These are phyloP conservation scores for Octomys mimax DNA, from an alignment of 2,797 vertebrate genomes.

Conservation along the genomic window DNA sequence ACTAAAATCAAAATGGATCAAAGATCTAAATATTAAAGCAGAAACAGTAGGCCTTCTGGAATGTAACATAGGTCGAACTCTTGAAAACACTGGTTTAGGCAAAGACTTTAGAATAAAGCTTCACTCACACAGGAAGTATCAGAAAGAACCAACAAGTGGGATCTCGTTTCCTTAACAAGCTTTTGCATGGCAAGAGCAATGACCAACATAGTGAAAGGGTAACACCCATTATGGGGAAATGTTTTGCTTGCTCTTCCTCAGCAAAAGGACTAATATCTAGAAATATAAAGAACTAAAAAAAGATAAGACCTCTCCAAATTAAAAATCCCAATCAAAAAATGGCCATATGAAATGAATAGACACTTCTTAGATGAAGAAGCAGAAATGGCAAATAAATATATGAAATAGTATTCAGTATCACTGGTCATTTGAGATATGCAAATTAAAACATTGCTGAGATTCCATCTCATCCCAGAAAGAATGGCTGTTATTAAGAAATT, in stretches of 20 bases:
- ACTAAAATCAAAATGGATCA: not conserved
- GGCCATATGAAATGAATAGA: not conserved
- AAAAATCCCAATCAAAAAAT: not conserved
- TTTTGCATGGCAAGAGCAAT: not conserved
- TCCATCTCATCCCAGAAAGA: not conserved
- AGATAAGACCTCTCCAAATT: not conserved
- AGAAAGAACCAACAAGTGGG: not conserved
- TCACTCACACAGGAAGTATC: not conserved
- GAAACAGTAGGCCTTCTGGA: not conserved
- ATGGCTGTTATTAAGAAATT: not conserved
- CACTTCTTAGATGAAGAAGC: not conserved
- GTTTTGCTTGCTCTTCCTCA: not conserved
- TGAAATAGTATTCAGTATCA: not conserved
- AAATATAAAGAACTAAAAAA: not conserved
- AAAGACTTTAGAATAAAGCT: not conserved
- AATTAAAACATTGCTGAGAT: not conserved
- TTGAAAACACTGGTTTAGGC: not conserved
- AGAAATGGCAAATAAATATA: not conserved
- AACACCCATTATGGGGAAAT: not conserved
- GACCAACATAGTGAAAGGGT: not conserved
- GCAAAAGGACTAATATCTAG: not conserved
- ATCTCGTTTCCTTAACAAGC: not conserved
- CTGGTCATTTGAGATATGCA: not conserved
- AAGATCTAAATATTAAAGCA: not conserved
- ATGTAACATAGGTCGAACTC: not conserved